These are phyloP conservation scores for Macrosoma leucophasiata DNA, from an alignment of 2,888 invertebrate species.

Conservation along the genomic window DNA sequence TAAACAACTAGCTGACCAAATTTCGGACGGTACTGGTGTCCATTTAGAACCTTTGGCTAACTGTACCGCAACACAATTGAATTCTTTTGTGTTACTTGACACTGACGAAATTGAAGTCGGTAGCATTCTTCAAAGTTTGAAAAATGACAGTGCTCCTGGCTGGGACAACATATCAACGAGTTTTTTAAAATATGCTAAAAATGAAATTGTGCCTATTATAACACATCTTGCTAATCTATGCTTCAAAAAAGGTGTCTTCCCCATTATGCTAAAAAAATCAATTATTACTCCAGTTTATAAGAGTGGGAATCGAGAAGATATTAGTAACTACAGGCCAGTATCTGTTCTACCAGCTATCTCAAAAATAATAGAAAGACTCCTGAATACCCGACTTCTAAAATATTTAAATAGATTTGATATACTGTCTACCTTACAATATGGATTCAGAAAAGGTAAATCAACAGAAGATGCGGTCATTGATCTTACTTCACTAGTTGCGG, in stretches of 20 bases:
- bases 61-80: no score
- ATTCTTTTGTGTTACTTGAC: no score
- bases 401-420: slow-evolving; percentile 14
- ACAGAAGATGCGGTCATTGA: slow-evolving; percentile 13
- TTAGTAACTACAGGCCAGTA: slow-evolving; percentile 17
- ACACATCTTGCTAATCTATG: slow-evolving; percentile 15
- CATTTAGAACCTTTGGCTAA: no score
- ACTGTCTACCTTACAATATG: slow-evolving; percentile 17
- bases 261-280: slow-evolving; percentile 4
- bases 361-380: slow-evolving; percentile 15
- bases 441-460: slow-evolving; percentile 13
- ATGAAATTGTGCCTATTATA: no score
- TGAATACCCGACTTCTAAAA: slow-evolving; percentile 11
- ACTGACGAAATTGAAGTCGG: no score
- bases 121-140: no score
- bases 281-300: slow-evolving; percentile 11
- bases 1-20: no score
- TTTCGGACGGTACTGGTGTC: no score
- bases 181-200: no score
- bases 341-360: slow-evolving; percentile 15
- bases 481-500: slow-evolving; percentile 7
- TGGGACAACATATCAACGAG: no score
- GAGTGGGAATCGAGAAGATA: slow-evolving; percentile 7
- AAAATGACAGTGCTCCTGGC: no score
- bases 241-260: slow-evolving; percentile 8